Conservation (phyloP, 2,888 invertebrate genomes). For the Rhogogaster chlorosoma region DNA sequence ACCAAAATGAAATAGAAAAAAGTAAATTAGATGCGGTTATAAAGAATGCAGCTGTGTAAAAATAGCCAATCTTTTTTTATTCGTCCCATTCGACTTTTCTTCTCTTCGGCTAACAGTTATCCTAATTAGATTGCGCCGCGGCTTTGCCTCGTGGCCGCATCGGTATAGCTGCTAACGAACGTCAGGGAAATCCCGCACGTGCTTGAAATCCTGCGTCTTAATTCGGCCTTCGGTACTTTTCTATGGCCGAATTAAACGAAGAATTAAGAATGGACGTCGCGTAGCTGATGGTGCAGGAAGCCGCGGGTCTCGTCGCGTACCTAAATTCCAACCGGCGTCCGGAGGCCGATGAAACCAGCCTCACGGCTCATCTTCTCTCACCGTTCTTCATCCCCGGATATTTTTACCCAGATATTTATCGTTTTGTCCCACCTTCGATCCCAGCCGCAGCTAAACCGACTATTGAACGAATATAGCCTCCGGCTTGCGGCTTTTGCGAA, state of each 20-base stretch:
- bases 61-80: conserved; percentile 56
- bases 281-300: conserved; percentile 1
- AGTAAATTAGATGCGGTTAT: conserved; percentile 48
- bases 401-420: conserved; percentile 27
- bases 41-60: conserved; percentile 32
- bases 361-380: conserved; percentile 3
- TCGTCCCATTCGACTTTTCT: conserved; percentile 53
- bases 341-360: conserved; percentile 4
- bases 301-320: conserved; percentile 12
- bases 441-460: not conserved
- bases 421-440: not conserved
- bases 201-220: not conserved
- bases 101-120: conserved; percentile 58
- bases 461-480: conserved; percentile 37
- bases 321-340: conserved; percentile 5
- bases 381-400: conserved; percentile 16
- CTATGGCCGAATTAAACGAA: conserved; percentile 21
- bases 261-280: conserved; percentile 16
- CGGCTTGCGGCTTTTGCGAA: conserved; percentile 31
- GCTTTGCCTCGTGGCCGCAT: not conserved
- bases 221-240: conserved; percentile 55
- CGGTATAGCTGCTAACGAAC: not conserved
- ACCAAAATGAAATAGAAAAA: conserved; percentile 4
- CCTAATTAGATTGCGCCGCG: not conserved
- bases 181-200: conserved; percentile 16